Base-by-base conservation (phyloP, 2,113 vertebrate species). In the Oryzias curvinotus region DNA sequence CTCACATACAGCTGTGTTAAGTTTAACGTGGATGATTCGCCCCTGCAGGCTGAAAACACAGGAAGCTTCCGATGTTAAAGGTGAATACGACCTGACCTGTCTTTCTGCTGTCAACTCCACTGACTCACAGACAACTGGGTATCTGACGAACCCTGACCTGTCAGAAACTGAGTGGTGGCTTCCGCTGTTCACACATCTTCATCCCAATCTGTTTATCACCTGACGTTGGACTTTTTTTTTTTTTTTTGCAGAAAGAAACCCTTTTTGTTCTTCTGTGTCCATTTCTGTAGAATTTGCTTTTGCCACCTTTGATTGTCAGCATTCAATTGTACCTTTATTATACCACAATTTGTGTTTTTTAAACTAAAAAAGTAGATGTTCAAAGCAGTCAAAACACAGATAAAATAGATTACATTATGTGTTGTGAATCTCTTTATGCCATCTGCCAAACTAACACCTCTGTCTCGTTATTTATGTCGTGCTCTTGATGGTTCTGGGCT, bases 41-140 rank as follows among this genome's bases (percentile, higher is more conserved):
- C 52, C 18, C 48, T 36, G 8, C 36, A 44, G 74, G 63, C 57
- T 69, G 74, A 65, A 46, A 53, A 48, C 14, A 21, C 53, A 15
- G 57, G 47, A 58, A 47, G 47, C 59, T 52, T 59, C 51, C 57
- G 59, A 26, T 62, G 28, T 47, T 56, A 15, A 30, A 74, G 42
- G 36, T 51, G 57, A 74, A 63, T 45, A 72, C 73, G 68, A 65
- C 53, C 65, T 62, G 75, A 77, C 72, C 71, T 81, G 65, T 61
- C 42, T 54, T n/a, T 45, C 63, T 67, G 25, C 57, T 68, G 30
- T 48, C 42, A 41, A 15, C 62, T 42, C 50, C 28, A 43, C 0
- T 81, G 77, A 87, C 70, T 78, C 75, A 79, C 15, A 15, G 49
- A 72, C 73, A 77, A 70, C 76, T 80, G 71, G 5, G 25, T 45